phyloP scores from a whole-genome alignment of 2,797 vertebrate genomes.

The Falco novaeseelandiae region DNA sequence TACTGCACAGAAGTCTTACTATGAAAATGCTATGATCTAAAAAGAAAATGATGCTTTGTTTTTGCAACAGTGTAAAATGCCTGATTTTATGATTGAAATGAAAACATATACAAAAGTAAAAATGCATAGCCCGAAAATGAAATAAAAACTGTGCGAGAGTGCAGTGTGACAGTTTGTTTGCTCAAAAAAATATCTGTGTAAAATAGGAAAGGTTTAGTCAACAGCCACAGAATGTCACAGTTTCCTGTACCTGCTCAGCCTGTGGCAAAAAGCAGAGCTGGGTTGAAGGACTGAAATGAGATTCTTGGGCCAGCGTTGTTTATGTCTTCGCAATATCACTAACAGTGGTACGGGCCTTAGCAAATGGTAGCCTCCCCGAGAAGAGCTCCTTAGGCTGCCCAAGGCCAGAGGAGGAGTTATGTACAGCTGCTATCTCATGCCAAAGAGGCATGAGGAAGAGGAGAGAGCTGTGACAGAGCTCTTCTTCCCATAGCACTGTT shows the following conservation, averaged over 20 bases:
- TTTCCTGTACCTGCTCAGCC: not conserved
- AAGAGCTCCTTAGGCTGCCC: not conserved
- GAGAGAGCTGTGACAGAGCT: not conserved
- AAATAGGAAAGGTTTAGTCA: not conserved
- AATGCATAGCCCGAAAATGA: not conserved
- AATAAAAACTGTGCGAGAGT: not conserved
- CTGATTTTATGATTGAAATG: not conserved
- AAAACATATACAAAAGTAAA: not conserved
- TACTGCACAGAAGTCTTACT: not conserved
- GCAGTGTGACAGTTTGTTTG: not conserved
- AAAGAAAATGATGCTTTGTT: not conserved
- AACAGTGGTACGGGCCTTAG: too few relatives aligned
- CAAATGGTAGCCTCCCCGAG: not conserved
- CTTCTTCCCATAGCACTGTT: not conserved
- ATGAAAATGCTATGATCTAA: not conserved
- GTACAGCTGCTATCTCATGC: not conserved
- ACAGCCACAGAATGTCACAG: not conserved
- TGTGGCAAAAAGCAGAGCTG: not conserved
- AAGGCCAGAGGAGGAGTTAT: not conserved
- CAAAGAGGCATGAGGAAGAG: not conserved
- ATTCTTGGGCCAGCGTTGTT: not conserved
- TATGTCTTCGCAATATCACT: not conserved
- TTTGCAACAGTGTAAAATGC: not conserved
- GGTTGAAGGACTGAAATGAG: not conserved
- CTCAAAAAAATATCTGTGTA: not conserved